These are phyloP conservation scores for Amazona vittata DNA, from an alignment of 2,113 vertebrate genomes.

Conservation along the genomic window DNA sequence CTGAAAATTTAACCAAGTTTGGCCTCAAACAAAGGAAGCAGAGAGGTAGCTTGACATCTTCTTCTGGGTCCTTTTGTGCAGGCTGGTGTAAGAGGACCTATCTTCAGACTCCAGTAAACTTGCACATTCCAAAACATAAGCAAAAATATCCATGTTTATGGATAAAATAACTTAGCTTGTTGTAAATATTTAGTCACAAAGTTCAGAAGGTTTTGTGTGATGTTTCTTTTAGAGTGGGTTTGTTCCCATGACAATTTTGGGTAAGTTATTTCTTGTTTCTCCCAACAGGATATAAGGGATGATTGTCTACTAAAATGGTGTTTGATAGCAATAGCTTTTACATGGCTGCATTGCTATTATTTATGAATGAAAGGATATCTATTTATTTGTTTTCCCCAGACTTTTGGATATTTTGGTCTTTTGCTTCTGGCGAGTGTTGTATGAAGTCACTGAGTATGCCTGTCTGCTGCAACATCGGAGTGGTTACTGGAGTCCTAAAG, in stretches of 20 bases:
- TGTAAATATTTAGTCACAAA: neutral
- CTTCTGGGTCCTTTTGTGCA: neutral
- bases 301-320: neutral
- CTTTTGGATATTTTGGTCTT: neutral
- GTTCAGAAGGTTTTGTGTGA: neutral
- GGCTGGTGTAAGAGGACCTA: neutral
- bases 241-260: neutral
- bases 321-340: neutral
- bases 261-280: neutral
- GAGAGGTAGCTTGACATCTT: neutral
- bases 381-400: neutral
- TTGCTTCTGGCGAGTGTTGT: neutral
- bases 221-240: neutral
- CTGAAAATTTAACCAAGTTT: neutral
- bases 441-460: neutral
- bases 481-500: neutral
- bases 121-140: neutral
- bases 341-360: neutral
- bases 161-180: neutral
- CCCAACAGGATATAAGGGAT: neutral
- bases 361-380: neutral
- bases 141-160: neutral
- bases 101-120: neutral
- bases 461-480: neutral
- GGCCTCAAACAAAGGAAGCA: neutral